Conservation (phyloP, 1,140 invertebrate species). For the Zaprionus nigranus region DNA sequence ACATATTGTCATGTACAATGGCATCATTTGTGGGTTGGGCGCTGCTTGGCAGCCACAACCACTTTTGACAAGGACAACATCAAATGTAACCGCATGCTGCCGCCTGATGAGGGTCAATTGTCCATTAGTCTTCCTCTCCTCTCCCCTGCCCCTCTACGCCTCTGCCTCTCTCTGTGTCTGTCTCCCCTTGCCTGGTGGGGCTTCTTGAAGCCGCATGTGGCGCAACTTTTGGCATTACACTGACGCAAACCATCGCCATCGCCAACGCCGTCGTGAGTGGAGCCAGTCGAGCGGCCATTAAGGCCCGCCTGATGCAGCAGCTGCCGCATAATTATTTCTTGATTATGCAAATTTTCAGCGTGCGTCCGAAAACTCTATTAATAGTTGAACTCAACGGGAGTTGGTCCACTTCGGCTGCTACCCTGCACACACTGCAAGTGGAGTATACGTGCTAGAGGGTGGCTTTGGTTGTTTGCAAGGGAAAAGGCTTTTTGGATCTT, state of each 20-base stretch:
- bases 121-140: conserved; percentile 59
- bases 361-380: conserved; percentile 57
- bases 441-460: not conserved
- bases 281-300: conserved; percentile 33
- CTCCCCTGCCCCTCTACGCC: not conserved
- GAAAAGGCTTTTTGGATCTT: rapidly evolving
- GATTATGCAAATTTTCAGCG: conserved; percentile 73
- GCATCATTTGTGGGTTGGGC: conserved; percentile 73
- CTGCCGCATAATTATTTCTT: conserved; percentile 81
- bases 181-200: not conserved
- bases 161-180: not conserved
- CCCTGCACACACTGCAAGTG: not conserved
- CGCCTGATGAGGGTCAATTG: conserved; percentile 80
- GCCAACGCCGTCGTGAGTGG: not conserved
- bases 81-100: conserved; percentile 79
- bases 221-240: conserved; percentile 69
- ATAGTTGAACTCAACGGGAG: conserved; percentile 41
- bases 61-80: conserved; percentile 58
- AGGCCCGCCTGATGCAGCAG: conserved; percentile 37
- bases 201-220: conserved; percentile 56
- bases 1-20: conserved; percentile 82
- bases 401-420: not conserved
- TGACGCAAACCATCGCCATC: conserved; percentile 15
- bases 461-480: not conserved
- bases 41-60: conserved; percentile 33